A percentile compares a stretch with the other conserved stretches of the same genome.
phyloP scores from a whole-genome alignment of 2,888 invertebrate species.

The Pegoplata infirma region DNA sequence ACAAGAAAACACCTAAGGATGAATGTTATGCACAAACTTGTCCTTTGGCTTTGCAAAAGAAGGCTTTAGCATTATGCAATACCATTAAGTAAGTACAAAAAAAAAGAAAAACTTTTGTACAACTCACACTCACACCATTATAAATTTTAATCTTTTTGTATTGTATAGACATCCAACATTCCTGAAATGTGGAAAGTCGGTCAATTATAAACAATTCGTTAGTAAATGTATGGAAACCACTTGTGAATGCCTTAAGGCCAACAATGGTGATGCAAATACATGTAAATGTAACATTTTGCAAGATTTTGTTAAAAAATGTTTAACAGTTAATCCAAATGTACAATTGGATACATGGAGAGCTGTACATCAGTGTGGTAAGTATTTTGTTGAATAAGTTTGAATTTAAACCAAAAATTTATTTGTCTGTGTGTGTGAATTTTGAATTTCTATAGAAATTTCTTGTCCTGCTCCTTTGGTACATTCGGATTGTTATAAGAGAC shows the following conservation, averaged over 20 bases:
- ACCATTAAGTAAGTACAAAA: constrained; percentile 81
- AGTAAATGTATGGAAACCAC: constrained; percentile 87
- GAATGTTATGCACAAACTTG: constrained; percentile 83
- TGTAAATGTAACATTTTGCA: constrained; percentile 87
- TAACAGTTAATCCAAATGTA: constrained; percentile 81
- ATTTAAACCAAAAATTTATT: background rate
- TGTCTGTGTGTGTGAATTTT: no score
- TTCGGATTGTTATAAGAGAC: constrained; percentile 87
- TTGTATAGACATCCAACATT: constrained; percentile 82
- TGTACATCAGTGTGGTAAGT: constrained; percentile 81
- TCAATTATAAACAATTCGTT: constrained; percentile 84
- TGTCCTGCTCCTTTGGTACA: constrained; percentile 89
- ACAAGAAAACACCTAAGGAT: constrained; percentile 74
- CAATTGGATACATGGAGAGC: constrained; percentile 86
- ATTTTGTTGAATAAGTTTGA: background rate
- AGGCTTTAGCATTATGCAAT: constrained; percentile 84
- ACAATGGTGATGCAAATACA: constrained; percentile 77
- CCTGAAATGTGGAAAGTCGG: constrained; percentile 81
- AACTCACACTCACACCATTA: background rate
- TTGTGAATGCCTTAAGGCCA: constrained; percentile 85
- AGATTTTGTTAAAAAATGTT: constrained; percentile 86
- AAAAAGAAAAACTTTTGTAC: background rate
- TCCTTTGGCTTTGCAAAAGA: constrained; percentile 81
- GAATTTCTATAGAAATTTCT: constrained; percentile 79
- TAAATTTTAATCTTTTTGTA: constrained; percentile 16